phyloP scores from a whole-genome alignment of 2,113 vertebrate genomes.

The Verasper variegatus region DNA sequence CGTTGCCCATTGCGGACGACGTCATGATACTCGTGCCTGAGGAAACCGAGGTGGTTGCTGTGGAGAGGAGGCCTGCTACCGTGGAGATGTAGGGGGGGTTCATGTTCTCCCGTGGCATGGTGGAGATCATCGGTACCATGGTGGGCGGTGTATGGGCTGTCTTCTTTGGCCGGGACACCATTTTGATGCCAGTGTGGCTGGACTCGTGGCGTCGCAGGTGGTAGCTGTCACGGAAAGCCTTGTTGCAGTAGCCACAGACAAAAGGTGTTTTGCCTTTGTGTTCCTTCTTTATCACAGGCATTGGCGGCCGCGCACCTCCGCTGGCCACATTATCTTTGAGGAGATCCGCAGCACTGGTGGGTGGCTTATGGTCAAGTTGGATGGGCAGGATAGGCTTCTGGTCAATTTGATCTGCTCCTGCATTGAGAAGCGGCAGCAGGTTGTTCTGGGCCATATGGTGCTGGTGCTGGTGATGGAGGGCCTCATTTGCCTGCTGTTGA shows the following conservation, averaged over 20 bases:
- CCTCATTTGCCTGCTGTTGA: constrained; percentile 93
- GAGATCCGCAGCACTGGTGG: constrained; percentile 89
- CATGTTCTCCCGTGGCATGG: constrained; percentile 91
- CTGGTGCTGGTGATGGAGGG: constrained; percentile 99
- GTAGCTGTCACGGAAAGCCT: constrained; percentile 99
- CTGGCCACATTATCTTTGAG: constrained; percentile 90
- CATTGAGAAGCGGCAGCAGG: constrained; percentile 95
- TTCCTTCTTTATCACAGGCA: constrained; percentile 96
- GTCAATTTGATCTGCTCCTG: constrained; percentile 91
- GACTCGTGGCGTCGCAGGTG: constrained; percentile 98
- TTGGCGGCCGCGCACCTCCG: constrained; percentile 74
- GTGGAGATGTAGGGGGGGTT: constrained; percentile 93
- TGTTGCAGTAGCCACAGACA: constrained; percentile 98
- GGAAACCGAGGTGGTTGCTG: constrained; percentile 94
- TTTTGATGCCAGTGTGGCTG: constrained; percentile 98
- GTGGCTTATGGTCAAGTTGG: constrained; percentile 94
- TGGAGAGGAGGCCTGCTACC: constrained; percentile 94
- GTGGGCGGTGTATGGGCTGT: constrained; percentile 89
- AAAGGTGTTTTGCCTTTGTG: constrained; percentile 97
- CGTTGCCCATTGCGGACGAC: constrained; percentile 69
- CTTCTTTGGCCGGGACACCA: constrained; percentile 98
- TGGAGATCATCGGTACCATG: constrained; percentile 95
- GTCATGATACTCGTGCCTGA: constrained; percentile 83
- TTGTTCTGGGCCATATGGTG: constrained; percentile 98
- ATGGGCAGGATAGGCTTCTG: constrained; percentile 98